These are phyloP conservation scores for Reticulitermes lucifugus DNA, from an alignment of 2,888 invertebrate genomes.

Conservation along the genomic window DNA sequence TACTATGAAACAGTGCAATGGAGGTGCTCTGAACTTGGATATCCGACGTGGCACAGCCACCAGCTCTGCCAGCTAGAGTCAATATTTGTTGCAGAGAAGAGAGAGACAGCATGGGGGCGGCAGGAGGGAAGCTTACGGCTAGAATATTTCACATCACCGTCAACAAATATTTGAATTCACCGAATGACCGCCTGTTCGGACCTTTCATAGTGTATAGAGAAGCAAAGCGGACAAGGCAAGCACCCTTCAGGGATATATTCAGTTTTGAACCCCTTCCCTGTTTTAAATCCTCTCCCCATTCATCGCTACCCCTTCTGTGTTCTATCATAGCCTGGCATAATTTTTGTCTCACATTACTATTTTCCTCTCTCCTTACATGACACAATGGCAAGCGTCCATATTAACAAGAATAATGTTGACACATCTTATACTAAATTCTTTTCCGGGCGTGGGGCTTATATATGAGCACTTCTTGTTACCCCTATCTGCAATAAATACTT, in stretches of 20 bases:
- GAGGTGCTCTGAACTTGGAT: too few species aligned
- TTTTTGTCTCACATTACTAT: not conserved
- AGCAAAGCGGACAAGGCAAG: not conserved
- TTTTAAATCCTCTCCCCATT: not conserved
- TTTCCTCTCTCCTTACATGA: not conserved
- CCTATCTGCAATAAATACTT: not conserved
- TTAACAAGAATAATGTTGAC: not conserved
- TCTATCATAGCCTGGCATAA: not conserved
- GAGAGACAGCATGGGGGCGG: not conserved
- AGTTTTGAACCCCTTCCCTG: not conserved
- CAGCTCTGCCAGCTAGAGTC: constrained; percentile 9
- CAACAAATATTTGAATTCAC: constrained; percentile 33
- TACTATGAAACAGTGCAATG: not conserved
- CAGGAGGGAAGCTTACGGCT: constrained; percentile 13
- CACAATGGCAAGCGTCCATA: not conserved
- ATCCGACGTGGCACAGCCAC: not conserved
- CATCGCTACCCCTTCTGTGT: not conserved
- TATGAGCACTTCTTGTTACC: not conserved
- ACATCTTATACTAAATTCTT: not conserved
- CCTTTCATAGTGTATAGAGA: not conserved
- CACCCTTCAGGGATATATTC: not conserved
- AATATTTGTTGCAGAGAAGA: constrained; percentile 18
- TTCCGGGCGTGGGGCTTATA: not conserved
- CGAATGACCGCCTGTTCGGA: constrained; percentile 29
- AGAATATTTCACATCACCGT: constrained; percentile 35